Evolutionary conservation across 2,113 vertebrate species (phyloP).

Genomic region (Coptodon rendalli): DNA sequence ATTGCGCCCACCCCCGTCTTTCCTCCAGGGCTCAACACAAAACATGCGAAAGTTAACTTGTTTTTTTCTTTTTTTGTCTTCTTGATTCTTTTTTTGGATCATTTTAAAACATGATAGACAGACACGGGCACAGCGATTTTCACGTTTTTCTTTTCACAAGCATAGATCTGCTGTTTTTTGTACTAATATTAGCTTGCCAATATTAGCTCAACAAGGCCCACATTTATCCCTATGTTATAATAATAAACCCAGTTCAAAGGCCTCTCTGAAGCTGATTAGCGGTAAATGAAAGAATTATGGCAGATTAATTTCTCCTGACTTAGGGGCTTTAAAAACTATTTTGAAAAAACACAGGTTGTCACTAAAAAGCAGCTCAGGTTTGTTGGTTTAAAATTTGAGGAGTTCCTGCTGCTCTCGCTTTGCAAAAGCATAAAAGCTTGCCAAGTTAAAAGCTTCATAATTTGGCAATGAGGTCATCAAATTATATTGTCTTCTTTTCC

Average conservation of each 20-base stretch:
- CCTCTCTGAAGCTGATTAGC: slow-evolving; percentile 18
- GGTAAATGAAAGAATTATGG: slow-evolving; percentile 47
- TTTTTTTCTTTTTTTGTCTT: background rate
- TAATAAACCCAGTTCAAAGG: slow-evolving; percentile 3
- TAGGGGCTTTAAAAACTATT: slow-evolving; percentile 52
- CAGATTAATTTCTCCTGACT: slow-evolving; percentile 57
- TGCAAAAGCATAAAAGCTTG: slow-evolving; percentile 78
- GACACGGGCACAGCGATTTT: background rate
- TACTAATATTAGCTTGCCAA: slow-evolving; percentile 1
- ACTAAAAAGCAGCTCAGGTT: slow-evolving; percentile 73
- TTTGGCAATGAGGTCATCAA: slow-evolving; percentile 88
- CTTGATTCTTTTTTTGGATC: slow-evolving; percentile 3
- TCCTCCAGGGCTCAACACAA: slow-evolving; percentile 11
- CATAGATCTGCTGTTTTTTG: slow-evolving; percentile 17
- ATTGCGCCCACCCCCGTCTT: slow-evolving; percentile 13
- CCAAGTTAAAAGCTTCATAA: slow-evolving; percentile 84
- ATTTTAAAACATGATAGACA: background rate
- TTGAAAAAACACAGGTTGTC: slow-evolving; percentile 76
- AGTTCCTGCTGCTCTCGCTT: slow-evolving; percentile 80
- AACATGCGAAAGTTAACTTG: background rate
- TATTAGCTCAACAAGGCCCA: slow-evolving; percentile 5
- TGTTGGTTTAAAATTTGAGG: slow-evolving; percentile 79
- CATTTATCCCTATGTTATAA: slow-evolving; percentile 22
- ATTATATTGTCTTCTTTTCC: slow-evolving; percentile 88
- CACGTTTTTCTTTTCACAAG: background rate